Percentiles rank a stretch among this genome's conserved stretches.
Evolutionary conservation across 2,888 invertebrate species (phyloP).

Genomic region (Disparrhopalites patrizii): DNA sequence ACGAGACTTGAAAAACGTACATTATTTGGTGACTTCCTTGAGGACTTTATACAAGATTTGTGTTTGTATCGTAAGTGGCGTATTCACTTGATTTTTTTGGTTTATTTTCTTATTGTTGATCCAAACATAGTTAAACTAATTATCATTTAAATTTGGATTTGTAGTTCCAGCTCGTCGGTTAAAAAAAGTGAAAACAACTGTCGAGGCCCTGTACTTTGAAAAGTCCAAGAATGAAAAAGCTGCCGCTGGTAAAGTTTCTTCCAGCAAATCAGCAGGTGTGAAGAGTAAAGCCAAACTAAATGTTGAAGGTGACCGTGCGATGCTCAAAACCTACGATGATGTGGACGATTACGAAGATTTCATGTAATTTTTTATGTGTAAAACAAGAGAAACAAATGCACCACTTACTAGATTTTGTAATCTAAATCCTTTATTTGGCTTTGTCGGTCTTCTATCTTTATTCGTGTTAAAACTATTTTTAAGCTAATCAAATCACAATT

Average conservation of each 20-base stretch:
- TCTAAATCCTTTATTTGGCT: conserved; percentile 7
- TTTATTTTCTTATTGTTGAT: neutral
- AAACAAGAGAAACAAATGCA: neutral
- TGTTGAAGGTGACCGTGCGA: conserved; percentile 63
- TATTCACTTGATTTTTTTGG: neutral
- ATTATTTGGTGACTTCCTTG: conserved; percentile 46
- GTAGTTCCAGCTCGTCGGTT: conserved; percentile 73
- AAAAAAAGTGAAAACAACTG: conserved; percentile 75
- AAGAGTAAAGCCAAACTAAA: conserved; percentile 71
- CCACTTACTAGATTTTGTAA: neutral
- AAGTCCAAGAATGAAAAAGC: conserved; percentile 82
- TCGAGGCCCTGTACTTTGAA: conserved; percentile 81
- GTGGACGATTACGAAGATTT: conserved; percentile 48
- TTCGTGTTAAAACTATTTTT: conserved; percentile 3
- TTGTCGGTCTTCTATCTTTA: conserved; percentile 3
- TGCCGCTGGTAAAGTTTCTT: conserved; percentile 70
- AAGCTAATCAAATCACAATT: neutral
- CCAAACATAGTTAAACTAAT: conserved; percentile 35
- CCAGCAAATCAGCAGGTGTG: conserved; percentile 57
- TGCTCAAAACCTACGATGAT: conserved; percentile 40
- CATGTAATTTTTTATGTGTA: conserved; percentile 34
- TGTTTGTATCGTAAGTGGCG: conserved; percentile 40
- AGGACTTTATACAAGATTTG: conserved; percentile 47
- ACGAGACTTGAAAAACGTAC: conserved; percentile 43
- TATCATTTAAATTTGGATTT: too few relatives aligned